These are phyloP conservation scores for Diadegma fenestrale DNA, from an alignment of 2,888 invertebrate genomes.

Conservation along the genomic window DNA sequence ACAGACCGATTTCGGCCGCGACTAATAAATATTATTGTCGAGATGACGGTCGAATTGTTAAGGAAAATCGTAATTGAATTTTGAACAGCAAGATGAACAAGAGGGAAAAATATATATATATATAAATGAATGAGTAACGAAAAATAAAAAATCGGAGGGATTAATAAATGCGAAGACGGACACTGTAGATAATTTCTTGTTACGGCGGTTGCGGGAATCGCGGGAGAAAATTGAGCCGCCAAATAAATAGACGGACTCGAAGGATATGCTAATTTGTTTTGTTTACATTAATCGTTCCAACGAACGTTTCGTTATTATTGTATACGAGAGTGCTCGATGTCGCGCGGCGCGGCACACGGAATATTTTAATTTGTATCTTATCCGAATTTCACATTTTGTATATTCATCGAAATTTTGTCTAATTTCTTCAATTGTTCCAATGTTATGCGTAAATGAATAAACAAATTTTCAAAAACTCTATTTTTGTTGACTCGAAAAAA, in stretches of 20 bases:
- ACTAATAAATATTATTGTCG: conserved; percentile 24
- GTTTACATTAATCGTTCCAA: conserved; percentile 6
- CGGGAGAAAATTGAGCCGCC: conserved; percentile 43
- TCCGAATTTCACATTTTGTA: background rate
- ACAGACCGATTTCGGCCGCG: conserved; percentile 12
- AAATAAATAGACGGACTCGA: conserved; percentile 8
- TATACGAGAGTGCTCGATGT: conserved; percentile 33
- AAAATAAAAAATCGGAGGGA: conserved; percentile 49
- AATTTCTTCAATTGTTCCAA: conserved; percentile 1
- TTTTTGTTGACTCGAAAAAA: background rate
- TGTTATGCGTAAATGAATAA: conserved; percentile 13
- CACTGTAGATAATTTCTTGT: conserved; percentile 81
- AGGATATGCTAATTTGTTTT: conserved; percentile 7
- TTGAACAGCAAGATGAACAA: background rate
- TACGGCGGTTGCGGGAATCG: conserved; percentile 71
- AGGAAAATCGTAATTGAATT: conserved; percentile 39
- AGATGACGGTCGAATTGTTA: conserved; percentile 39
- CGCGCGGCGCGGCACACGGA: background rate
- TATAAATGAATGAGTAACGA: conserved; percentile 12
- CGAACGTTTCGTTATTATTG: conserved; percentile 37
- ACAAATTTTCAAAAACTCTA: background rate
- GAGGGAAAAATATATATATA: too few relatives aligned
- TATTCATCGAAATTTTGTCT: conserved; percentile 3
- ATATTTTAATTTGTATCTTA: conserved; percentile 6
- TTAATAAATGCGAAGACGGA: conserved; percentile 46